Base-by-base conservation (phyloP, 2,888 invertebrate species). In the Lycaena phlaeas region DNA sequence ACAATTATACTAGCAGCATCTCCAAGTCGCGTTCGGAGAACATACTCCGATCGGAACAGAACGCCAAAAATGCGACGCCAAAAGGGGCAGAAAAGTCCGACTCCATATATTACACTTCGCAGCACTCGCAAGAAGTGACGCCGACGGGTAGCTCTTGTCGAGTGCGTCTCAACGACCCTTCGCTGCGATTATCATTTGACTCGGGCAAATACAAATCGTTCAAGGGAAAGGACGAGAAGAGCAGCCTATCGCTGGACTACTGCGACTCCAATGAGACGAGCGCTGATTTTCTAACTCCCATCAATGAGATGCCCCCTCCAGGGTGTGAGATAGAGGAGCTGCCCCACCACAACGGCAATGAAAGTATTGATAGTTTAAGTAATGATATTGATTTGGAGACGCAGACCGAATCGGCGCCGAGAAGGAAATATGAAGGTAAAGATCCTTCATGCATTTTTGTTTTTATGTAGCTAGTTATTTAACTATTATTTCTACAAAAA, bases 261-360 rank as follows among this genome's bases (percentile, higher is more conserved):
- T 85, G 85, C 43, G 85, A 85, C 41, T 85, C 85, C 0, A 85
- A 85, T 48, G 85, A 85, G 53, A 85, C 85, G 0, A 85, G 84
- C 49, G 85, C 85, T 0, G 85, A 85, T 51, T 85, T 85, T 44
- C 49, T 85, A 39, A 85, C 85, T 34, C 85, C 85, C 1, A 85
- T 85, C 2, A 85, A 85, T 26, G 85, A 85, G 49, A 79, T 85
- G 85, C 85, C 85, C 1, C 75, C 70, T 1, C 73, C 84, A 0
- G 79, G 79, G 0, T 82, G 84, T 42, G 85, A 82, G 51, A 74
- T 82, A 1, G 82, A 82, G 36, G 78, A 84, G n/a, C 48, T 84
- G 52, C 84, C 82, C 11, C 76, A 75, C 40, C 75, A 74, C 18
- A 81, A 82, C 18, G 81, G 82, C 0, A 78, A 69, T 38, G 81